Percentiles rank a stretch among this genome's conserved stretches.
These are phyloP conservation scores for Rhagophthalmus giganteus DNA, from an alignment of 2,888 invertebrate species.

Conservation along the genomic window DNA sequence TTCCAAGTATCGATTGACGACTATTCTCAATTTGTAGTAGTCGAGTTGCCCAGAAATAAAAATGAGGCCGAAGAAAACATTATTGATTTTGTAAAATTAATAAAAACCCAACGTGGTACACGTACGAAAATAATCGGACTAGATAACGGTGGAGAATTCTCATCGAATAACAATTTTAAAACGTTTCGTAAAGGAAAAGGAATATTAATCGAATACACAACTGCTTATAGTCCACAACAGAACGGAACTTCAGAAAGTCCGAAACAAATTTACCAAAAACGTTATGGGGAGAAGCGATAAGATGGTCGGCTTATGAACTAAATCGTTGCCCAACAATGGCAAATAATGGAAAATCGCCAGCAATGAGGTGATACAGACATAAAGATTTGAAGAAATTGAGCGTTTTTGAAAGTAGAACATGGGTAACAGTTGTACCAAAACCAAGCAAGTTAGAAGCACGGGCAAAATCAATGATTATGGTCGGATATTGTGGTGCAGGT, in stretches of 20 bases:
- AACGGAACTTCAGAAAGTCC: slow-evolving; percentile 6
- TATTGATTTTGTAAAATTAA: slow-evolving; percentile 6
- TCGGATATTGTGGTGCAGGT: slow-evolving; percentile 35
- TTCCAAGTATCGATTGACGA: not conserved
- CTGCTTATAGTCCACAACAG: slow-evolving; percentile 5
- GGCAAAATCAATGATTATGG: slow-evolving; percentile 32
- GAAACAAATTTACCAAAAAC: slow-evolving; percentile 35
- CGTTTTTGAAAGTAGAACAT: slow-evolving; percentile 36
- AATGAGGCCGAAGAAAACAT: slow-evolving; percentile 8
- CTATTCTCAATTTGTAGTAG: not conserved
- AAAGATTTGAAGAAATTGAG: slow-evolving; percentile 26
- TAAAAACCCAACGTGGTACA: slow-evolving; percentile 8
- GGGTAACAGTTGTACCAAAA: slow-evolving; percentile 31
- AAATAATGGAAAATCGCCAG: slow-evolving; percentile 22
- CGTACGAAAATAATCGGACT: slow-evolving; percentile 3
- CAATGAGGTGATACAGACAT: slow-evolving; percentile 31
- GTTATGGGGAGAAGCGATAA: slow-evolving; percentile 37
- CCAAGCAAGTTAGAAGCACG: slow-evolving; percentile 33
- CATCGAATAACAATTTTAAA: not conserved
- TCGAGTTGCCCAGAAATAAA: not conserved
- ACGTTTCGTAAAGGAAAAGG: too few relatives aligned
- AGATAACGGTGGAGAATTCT: slow-evolving; percentile 2
- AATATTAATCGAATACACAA: not conserved
- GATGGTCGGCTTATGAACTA: slow-evolving; percentile 37
- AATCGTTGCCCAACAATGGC: slow-evolving; percentile 25